A percentile compares a stretch with the other conserved stretches of the same genome.
phyloP scores from a whole-genome alignment of 35 echinoderm and acorn worm species.

The Amphiura filiformis region DNA sequence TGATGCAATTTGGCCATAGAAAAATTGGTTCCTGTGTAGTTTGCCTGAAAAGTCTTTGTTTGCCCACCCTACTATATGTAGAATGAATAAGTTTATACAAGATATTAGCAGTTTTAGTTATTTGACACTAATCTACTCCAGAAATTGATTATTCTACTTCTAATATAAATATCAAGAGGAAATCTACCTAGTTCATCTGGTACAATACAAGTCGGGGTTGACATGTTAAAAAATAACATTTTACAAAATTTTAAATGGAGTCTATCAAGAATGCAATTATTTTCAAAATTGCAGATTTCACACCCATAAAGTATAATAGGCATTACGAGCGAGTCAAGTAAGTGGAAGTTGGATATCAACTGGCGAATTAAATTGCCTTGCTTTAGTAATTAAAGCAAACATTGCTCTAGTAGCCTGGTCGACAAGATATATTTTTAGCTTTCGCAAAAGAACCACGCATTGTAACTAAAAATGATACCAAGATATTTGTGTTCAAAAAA shows the following conservation, averaged over 20 bases:
- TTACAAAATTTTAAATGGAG: conserved; percentile 1
- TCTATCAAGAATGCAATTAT: not conserved
- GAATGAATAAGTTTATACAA: no score
- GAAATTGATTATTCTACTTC: not conserved
- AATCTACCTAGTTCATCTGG: not conserved
- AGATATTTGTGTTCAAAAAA: no score
- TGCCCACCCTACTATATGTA: no score
- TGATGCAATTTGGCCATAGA: no score
- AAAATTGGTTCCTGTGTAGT: no score
- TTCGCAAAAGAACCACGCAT: not conserved
- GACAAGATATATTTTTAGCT: conserved; percentile 4
- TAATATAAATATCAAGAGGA: not conserved
- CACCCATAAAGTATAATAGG: conserved; percentile 1
- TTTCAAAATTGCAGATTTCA: not conserved
- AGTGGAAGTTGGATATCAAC: not conserved
- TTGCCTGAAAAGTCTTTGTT: no score
- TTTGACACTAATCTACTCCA: not conserved
- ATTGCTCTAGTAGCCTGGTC: no score
- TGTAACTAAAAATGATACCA: no score
- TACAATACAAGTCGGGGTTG: not conserved
- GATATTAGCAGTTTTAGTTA: not conserved
- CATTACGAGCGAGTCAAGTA: conserved; percentile 14
- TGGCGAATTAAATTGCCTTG: not conserved
- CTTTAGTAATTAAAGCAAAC: not conserved
- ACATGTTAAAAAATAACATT: not conserved